phyloP scores from a whole-genome alignment of 2,113 vertebrate species.

The Pterophyllum scalare region DNA sequence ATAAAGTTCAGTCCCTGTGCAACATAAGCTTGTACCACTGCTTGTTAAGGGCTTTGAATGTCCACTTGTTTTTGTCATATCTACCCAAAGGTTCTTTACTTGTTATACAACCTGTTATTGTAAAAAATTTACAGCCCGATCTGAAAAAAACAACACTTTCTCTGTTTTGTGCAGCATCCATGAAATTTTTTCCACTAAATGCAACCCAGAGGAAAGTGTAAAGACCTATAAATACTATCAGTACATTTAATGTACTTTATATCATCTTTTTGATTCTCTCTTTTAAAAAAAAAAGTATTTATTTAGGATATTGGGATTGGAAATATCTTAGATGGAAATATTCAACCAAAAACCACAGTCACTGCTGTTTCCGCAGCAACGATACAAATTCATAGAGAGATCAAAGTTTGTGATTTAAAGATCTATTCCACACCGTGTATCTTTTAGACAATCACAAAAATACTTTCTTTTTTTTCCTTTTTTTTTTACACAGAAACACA shows the following conservation, averaged over 20 bases:
- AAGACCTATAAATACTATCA: not conserved
- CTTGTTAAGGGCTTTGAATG: not conserved
- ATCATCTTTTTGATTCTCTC: not conserved
- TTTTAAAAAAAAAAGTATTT: too few relatives aligned
- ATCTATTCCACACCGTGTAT: not conserved
- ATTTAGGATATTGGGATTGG: too few relatives aligned
- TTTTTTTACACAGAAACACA: not conserved
- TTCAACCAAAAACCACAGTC: not conserved
- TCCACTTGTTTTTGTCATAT: constrained; percentile 1
- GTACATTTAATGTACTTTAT: not conserved
- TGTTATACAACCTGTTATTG: not conserved
- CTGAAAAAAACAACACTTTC: not conserved
- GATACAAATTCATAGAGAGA: not conserved
- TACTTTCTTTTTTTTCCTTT: not conserved
- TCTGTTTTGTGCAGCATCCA: not conserved
- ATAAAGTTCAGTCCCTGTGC: not conserved
- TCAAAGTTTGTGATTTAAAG: not conserved
- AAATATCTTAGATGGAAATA: not conserved
- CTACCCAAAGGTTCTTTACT: not conserved
- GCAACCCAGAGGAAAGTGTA: not conserved
- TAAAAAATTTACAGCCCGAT: not conserved
- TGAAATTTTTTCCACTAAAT: not conserved
- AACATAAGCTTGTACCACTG: constrained; percentile 4
- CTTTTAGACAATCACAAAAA: not conserved
- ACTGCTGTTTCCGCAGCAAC: not conserved